Conservation (phyloP, 2,888 invertebrate genomes). For the Neoascia interrupta region DNA sequence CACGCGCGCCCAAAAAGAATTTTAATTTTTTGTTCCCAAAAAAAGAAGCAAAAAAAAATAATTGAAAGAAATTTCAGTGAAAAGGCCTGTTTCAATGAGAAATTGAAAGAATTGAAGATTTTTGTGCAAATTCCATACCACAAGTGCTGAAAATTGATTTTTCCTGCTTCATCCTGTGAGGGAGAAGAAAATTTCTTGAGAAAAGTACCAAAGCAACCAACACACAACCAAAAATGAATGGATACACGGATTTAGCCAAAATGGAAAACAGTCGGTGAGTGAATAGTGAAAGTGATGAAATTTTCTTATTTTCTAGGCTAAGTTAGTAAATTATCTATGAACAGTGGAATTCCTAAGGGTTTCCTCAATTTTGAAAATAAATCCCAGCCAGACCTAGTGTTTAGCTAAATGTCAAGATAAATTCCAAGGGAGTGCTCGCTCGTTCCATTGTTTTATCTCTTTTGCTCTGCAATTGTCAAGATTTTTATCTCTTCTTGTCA, state of each 20-base stretch:
- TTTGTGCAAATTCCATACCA: constrained; percentile 32
- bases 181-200: neutral
- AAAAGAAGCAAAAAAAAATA: too few relatives aligned
- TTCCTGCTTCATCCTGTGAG: neutral
- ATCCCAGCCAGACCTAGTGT: too few relatives aligned
- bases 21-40: neutral
- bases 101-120: neutral
- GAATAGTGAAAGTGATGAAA: constrained; percentile 29
- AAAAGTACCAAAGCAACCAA: constrained; percentile 5
- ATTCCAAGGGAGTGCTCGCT: too few relatives aligned
- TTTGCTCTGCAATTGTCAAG: constrained; percentile 16
- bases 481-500: constrained; percentile 6
- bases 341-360: too few relatives aligned
- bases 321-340: too few relatives aligned
- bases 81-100: constrained; percentile 33
- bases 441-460: neutral
- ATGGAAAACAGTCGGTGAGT: constrained; percentile 68
- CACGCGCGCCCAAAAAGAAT: constrained; percentile 31
- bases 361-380: too few relatives aligned
- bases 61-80: constrained; percentile 8
- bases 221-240: constrained; percentile 49
- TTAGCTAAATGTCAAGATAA: too few relatives aligned
- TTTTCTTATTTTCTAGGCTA: neutral
- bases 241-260: constrained; percentile 63
- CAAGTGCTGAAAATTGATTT: constrained; percentile 47